These are phyloP conservation scores for Lamellibrachia satsuma DNA, from an alignment of 2,888 invertebrate species.

Conservation along the genomic window DNA sequence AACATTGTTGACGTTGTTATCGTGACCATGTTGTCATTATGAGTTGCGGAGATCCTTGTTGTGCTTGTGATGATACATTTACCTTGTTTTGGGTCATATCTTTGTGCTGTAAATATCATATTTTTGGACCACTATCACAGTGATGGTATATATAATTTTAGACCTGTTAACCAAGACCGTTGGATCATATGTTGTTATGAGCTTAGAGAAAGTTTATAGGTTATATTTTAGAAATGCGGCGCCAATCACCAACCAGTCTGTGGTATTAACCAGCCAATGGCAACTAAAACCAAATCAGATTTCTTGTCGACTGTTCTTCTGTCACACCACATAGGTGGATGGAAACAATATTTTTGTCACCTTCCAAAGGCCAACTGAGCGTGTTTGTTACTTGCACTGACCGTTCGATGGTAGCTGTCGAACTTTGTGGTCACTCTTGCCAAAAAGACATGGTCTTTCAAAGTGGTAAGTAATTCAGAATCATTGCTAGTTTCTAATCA, in stretches of 20 bases:
- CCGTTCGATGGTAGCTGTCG: background rate
- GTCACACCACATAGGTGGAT: background rate
- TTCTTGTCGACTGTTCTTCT: background rate
- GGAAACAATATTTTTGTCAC: conserved; percentile 13
- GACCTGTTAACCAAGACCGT: background rate
- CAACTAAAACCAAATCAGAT: conserved; percentile 3
- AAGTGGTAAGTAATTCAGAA: background rate
- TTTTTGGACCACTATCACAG: conserved; percentile 13
- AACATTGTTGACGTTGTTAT: conserved; percentile 10
- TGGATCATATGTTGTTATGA: conserved; percentile 13
- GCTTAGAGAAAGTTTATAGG: conserved; percentile 9
- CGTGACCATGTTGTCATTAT: background rate
- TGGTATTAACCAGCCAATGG: conserved; percentile 10
- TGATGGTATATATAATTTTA: conserved; percentile 5
- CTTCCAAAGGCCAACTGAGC: background rate
- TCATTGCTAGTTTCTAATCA: background rate
- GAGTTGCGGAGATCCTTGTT: background rate
- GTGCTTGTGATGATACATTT: background rate
- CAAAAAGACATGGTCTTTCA: conserved; percentile 5
- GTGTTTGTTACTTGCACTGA: background rate
- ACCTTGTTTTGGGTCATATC: background rate
- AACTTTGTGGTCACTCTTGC: conserved; percentile 17
- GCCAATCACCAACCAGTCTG: background rate
- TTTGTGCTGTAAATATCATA: conserved; percentile 14
- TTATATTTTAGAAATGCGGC: background rate